A percentile compares a stretch with the other conserved stretches of the same genome.
Conservation (phyloP, 2,888 invertebrate genomes). For the Andrena praecox region DNA sequence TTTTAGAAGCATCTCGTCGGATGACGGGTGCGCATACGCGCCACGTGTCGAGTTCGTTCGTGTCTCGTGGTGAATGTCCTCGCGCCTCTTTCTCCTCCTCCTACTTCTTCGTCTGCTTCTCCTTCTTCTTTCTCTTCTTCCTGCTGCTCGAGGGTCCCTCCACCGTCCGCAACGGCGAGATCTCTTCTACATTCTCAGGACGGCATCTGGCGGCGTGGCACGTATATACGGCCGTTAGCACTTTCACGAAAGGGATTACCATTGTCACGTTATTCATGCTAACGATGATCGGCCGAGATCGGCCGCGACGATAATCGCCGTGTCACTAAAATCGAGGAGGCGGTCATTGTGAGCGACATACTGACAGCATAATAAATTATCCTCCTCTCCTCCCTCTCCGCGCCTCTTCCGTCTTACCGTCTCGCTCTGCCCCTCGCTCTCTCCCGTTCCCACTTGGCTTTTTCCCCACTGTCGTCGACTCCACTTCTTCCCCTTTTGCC, state of each 20-base stretch:
- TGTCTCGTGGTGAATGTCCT: conserved; percentile 68
- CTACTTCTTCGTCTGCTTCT: conserved; percentile 11
- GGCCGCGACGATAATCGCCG: conserved; percentile 80
- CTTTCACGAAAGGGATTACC: conserved; percentile 79
- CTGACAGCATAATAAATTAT: conserved; percentile 84
- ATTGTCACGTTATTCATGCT: conserved; percentile 83
- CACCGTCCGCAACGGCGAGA: conserved; percentile 38
- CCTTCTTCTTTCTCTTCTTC: conserved; percentile 30
- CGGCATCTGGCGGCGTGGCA: conserved; percentile 75
- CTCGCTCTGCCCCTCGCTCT: conserved; percentile 4
- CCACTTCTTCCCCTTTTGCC: conserved; percentile 20
- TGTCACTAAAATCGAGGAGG: conserved; percentile 83
- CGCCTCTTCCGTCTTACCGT: neutral
- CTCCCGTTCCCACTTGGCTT: conserved; percentile 37
- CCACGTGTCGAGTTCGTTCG: conserved; percentile 68
- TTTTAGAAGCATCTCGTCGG: conserved; percentile 72
- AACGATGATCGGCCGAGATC: conserved; percentile 83
- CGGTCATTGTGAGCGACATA: conserved; percentile 83
- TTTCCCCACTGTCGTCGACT: conserved; percentile 12
- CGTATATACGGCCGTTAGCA: conserved; percentile 75
- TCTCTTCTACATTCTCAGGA: conserved; percentile 67
- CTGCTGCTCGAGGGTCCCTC: conserved; percentile 35
- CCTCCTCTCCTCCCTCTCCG: conserved; percentile 45
- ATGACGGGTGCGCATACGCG: conserved; percentile 64
- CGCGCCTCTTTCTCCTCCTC: conserved; percentile 28